These are phyloP conservation scores for Furcifer pardalis DNA, from an alignment of 2,797 vertebrate species.

Conservation along the genomic window DNA sequence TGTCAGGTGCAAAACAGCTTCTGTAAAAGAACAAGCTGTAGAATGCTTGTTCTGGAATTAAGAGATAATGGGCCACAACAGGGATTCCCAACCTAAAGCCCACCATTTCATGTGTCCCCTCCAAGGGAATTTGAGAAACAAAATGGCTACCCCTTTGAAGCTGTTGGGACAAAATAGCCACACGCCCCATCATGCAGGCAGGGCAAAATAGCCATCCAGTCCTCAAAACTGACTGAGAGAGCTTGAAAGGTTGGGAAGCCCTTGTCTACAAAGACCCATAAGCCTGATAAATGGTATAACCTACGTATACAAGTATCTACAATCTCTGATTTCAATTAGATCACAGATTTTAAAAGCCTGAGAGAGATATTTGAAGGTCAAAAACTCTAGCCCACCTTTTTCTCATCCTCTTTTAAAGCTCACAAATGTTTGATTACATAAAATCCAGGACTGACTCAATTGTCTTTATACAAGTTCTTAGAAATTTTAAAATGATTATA, in stretches of 20 bases:
- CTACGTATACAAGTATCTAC: background rate
- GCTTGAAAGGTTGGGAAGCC: too few species aligned
- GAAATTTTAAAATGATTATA: background rate
- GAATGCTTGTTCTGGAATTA: background rate
- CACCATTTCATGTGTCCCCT: too few species aligned
- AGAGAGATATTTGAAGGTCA: background rate
- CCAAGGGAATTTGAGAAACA: too few species aligned
- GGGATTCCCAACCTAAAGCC: too few species aligned
- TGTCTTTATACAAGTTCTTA: background rate
- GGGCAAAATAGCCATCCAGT: too few species aligned
- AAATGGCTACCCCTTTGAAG: too few species aligned
- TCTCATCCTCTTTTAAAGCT: background rate
- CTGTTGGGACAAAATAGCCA: too few species aligned
- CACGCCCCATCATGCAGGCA: too few species aligned
- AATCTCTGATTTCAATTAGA: background rate
- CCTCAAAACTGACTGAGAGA: too few species aligned
- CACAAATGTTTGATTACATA: background rate
- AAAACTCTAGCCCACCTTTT: background rate
- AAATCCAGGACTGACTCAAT: background rate
- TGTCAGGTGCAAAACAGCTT: background rate
- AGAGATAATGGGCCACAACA: background rate
- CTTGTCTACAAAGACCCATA: background rate
- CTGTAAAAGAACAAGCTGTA: constrained; percentile 8
- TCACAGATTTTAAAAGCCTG: background rate
- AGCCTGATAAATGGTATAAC: background rate